Evolutionary conservation across 2,797 vertebrate genomes (phyloP), one percentile per base, ranked within the genome.

Genomic region (Columba guinea): DNA sequence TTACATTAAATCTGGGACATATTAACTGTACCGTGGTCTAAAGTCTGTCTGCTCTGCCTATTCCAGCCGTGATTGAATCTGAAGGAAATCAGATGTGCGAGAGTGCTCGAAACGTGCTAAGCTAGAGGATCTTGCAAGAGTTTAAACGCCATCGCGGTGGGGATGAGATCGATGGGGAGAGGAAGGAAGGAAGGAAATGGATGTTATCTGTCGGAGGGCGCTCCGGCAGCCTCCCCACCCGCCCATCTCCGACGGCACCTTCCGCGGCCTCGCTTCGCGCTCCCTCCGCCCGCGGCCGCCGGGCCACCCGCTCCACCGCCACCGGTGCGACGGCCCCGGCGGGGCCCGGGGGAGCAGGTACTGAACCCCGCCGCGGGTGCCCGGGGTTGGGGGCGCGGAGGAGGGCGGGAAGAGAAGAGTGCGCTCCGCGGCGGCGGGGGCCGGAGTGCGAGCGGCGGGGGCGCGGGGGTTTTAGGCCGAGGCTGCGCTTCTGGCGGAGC

Each of bases 61-160:
- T 70, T 82, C 75, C 91, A 87, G 76, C 68, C 87, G 39, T 30
- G 87, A 87, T 68, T 90, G 89, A 85, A 92, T 87, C 81, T 94
- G 95, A 96, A 87, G 95, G 75, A 87, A 96, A 97, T 97, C 96
- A 96, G 95, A 97, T 95, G 96, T 89, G 94, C 78, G n/a, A 37
- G 94, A 80, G 92, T 52, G 94, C 92, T 90, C 90, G 96, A 81
- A 94, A 95, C 75, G 93, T 49, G 92, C 95, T 93, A 93, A 94
- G 75, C 84, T 76, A 10, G 78, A 70, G 75, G 81, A 92, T 87
- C 92, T 69, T 52, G 92, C 93, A 22, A 5, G 92, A 87, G 64
- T 93, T 89, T 84, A 90, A 92, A 67, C 90, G 84, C 90, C 93
- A 5, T 59, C 22, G 77, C 67, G 55, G 58, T 35, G 81, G 67